These are phyloP conservation scores for Pocillopora verrucosa DNA, from an alignment of 64 coral and sea anemone genomes.

Conservation along the genomic window DNA sequence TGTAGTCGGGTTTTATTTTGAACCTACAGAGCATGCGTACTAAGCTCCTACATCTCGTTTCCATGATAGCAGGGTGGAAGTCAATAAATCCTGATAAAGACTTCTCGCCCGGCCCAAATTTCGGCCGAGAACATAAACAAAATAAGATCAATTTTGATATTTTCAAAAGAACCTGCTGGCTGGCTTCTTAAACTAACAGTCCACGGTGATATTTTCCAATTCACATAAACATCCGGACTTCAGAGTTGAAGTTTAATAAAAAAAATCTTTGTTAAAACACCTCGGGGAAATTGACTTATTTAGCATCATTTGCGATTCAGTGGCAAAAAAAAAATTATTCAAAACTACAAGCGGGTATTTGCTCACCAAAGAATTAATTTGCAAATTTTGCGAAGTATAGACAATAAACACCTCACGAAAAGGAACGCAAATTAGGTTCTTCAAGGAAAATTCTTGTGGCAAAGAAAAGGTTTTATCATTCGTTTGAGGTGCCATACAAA, in stretches of 20 bases:
- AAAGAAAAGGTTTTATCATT: not conserved
- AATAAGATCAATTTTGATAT: constrained; percentile 69
- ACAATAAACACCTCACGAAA: not conserved
- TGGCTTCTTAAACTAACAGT: constrained; percentile 80
- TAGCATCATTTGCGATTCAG: constrained; percentile 74
- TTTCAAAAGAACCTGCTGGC: constrained; percentile 82
- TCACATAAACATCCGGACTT: constrained; percentile 81
- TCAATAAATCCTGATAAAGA: constrained; percentile 8
- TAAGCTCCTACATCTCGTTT: not conserved
- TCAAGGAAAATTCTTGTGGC: not conserved
- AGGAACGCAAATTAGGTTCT: not conserved
- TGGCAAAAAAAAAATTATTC: constrained; percentile 34
- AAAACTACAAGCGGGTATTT: constrained; percentile 52
- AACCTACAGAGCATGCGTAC: constrained; percentile 52
- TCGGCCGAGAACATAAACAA: constrained; percentile 63
- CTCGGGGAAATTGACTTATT: constrained; percentile 58
- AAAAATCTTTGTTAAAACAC: constrained; percentile 51
- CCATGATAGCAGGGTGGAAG: not conserved
- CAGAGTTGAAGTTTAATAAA: constrained; percentile 76
- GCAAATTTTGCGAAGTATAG: not conserved
- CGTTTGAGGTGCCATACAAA: constrained; percentile 6
- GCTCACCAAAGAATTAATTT: constrained; percentile 44
- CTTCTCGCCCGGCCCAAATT: constrained; percentile 70
- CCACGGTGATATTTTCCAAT: constrained; percentile 60
- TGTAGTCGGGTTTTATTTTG: constrained; percentile 68